phyloP scores from a whole-genome alignment of 2,113 vertebrate species.

The Hemibagrus wyckioides region DNA sequence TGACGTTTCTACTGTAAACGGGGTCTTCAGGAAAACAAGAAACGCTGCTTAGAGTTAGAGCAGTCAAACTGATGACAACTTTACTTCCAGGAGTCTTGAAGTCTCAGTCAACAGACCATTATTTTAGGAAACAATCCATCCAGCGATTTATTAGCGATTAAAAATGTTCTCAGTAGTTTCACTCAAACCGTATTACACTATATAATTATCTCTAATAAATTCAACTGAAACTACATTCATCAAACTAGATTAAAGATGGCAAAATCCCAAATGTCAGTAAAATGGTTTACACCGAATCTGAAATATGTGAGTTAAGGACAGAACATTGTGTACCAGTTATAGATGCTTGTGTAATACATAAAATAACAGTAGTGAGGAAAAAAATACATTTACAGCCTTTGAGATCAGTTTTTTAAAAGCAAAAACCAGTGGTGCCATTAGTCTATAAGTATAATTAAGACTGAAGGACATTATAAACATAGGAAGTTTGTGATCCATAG shows the following conservation, averaged over 20 bases:
- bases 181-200: background rate
- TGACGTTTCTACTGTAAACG: constrained; percentile 6
- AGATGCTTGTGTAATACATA: background rate
- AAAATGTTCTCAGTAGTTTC: background rate
- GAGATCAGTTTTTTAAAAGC: background rate
- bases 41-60: background rate
- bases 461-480: background rate
- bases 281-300: constrained; percentile 6
- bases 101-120: background rate
- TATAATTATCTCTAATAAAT: background rate
- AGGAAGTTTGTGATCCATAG: background rate
- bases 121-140: background rate
- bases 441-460: background rate
- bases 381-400: background rate
- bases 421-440: background rate
- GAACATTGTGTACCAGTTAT: background rate
- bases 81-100: background rate
- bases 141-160: background rate
- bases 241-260: background rate
- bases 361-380: too few relatives aligned
- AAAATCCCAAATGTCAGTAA: background rate
- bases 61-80: background rate
- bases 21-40: background rate
- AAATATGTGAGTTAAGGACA: background rate
- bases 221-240: background rate